Base-by-base conservation (phyloP, 2,113 vertebrate genomes). In the Strix uralensis region DNA sequence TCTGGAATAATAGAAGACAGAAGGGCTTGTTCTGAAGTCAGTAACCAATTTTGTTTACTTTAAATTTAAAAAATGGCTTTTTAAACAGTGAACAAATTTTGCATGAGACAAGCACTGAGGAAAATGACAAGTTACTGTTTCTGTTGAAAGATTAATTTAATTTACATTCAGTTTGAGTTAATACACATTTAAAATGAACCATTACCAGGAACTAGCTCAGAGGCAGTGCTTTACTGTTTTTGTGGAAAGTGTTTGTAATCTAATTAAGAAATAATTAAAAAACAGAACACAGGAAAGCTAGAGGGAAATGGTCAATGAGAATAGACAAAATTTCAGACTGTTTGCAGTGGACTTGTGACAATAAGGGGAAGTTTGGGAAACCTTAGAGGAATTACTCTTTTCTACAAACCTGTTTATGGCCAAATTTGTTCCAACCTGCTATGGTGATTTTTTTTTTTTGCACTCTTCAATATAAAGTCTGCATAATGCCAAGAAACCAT, bases 261-360 rank as follows among this genome's bases (percentile, higher is more conserved):
- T 92, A 87, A 92, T 94, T 88, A 78, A 70, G 72, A 86, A 92
- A 89, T 92, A 95, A 94, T 90, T 73, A 38, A 34, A 80, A 81
- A 69, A 15, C 32, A 62, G 21, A 81, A 6, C 46, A 38, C 21
- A 55, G 85, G 90, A 77, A 52, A 77, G 46, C 63, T 77, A 34
- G 63, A 63, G 62, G 62, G 66, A 82, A 71, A 49, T 32, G 61
- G 81, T 86, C 78, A 93, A 67, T 11, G 30, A 66, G 55, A 85
- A 79, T 2, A 71, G 61, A 81, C 49, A 70, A 82, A 75, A 78
- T 59, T 90, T 92, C 44, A 47, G 49, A 3, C 17, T 26, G 65
- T 84, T 90, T 75, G 70, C 70, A 79, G 66, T 30, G 85, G 85
- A 61, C 26, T 49, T 75, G 26, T 1, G 8, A 47, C 73, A 90